These are phyloP conservation scores for Chrysogorgia sp. DNA, from an alignment of 92 coral and sea anemone genomes.

Conservation along the genomic window DNA sequence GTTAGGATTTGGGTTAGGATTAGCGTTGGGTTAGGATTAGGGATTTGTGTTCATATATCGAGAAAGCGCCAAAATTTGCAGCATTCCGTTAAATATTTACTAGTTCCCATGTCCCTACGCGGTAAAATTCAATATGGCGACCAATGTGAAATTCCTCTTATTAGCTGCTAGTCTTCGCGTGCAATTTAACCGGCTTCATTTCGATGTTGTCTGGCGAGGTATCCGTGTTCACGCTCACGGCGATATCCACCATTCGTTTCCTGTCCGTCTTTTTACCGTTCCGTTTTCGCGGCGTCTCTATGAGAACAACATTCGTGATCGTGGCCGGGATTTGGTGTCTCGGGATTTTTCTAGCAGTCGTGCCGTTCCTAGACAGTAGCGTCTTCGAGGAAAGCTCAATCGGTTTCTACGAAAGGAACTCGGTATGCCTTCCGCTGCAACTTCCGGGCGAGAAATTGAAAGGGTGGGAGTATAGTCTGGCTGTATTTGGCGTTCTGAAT, in stretches of 20 bases:
- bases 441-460: neutral
- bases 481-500: neutral
- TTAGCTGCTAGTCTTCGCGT: no score
- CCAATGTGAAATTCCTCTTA: no score
- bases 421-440: constrained; percentile 7
- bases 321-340: neutral
- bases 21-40: no score
- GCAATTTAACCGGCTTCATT: neutral
- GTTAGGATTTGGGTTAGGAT: no score
- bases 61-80: no score
- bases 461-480: constrained; percentile 2
- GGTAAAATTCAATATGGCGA: no score
- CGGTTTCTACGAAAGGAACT: neutral
- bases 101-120: no score
- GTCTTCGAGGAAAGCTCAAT: neutral
- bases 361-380: neutral
- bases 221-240: neutral
- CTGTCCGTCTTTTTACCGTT: neutral
- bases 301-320: neutral
- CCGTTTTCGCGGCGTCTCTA: neutral
- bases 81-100: no score
- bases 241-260: neutral
- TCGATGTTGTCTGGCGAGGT: constrained; percentile 2
- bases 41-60: no score
- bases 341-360: neutral